Evolutionary conservation across 2,113 vertebrate species (phyloP).

Genomic region (Oplegnathus fasciatus): DNA sequence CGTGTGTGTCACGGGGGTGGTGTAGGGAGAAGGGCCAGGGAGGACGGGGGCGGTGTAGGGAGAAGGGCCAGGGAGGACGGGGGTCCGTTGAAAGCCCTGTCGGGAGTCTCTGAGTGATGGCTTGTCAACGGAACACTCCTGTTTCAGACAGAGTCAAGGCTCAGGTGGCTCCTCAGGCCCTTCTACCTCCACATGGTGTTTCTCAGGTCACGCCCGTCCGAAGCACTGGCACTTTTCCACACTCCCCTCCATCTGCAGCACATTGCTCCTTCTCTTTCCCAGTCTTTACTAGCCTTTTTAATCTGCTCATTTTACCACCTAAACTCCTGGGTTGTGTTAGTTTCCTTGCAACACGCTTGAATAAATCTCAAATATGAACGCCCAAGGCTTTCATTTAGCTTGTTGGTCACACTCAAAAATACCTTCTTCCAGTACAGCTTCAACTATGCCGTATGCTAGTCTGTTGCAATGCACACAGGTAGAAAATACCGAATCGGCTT

Average conservation of each 20-base stretch:
- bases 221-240: constrained; percentile 60
- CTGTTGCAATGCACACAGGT: neutral
- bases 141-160: constrained; percentile 80
- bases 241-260: constrained; percentile 59
- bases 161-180: constrained; percentile 78
- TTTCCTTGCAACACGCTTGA: constrained; percentile 9
- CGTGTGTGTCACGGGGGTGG: constrained; percentile 50
- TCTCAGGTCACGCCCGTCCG: constrained; percentile 59
- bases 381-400: constrained; percentile 43
- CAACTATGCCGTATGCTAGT: neutral
- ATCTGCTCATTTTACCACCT: constrained; percentile 30
- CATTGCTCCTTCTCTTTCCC: constrained; percentile 36
- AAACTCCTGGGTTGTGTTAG: constrained; percentile 27
- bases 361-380: constrained; percentile 39
- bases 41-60: constrained; percentile 34
- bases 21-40: constrained; percentile 32
- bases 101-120: constrained; percentile 75
- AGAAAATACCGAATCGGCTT: constrained; percentile 6
- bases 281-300: constrained; percentile 16
- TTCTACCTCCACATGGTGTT: constrained; percentile 60
- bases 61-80: constrained; percentile 35
- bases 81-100: constrained; percentile 75
- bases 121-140: constrained; percentile 82
- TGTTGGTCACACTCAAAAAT: constrained; percentile 44
- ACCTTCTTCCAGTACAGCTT: neutral